phyloP scores from a whole-genome alignment of 1,140 invertebrate genomes.

The Pseudomyrmex concolor region DNA sequence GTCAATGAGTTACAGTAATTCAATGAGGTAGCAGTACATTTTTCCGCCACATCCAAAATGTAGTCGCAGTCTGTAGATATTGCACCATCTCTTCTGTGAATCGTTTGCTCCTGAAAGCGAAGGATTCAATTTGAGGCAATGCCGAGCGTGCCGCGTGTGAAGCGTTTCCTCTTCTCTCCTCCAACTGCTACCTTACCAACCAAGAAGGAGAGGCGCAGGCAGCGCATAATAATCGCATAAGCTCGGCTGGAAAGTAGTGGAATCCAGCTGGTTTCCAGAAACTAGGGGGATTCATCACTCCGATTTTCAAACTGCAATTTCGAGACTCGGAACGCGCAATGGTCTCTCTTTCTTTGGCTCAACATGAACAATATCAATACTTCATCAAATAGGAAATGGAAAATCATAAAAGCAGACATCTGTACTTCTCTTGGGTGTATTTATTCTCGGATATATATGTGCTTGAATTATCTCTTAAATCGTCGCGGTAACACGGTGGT shows the following conservation, averaged over 20 bases:
- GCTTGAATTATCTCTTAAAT: no score
- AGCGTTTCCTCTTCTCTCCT: slow-evolving; percentile 25
- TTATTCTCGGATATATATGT: no score
- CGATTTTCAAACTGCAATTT: slow-evolving; percentile 53
- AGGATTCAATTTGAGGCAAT: slow-evolving; percentile 60
- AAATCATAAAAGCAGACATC: not conserved
- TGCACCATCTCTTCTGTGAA: slow-evolving; percentile 47
- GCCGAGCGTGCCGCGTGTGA: slow-evolving; percentile 40
- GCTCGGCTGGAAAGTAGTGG: slow-evolving; percentile 49
- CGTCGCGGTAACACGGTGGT: no score
- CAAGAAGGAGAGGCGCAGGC: slow-evolving; percentile 42
- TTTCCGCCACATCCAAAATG: slow-evolving; percentile 38
- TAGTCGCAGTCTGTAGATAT: slow-evolving; percentile 45
- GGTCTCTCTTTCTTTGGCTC: not conserved
- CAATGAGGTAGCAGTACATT: slow-evolving; percentile 29
- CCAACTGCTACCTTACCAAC: slow-evolving; percentile 42
- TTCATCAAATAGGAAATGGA: not conserved
- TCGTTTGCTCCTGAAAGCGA: slow-evolving; percentile 49
- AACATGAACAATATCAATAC: slow-evolving; percentile 24
- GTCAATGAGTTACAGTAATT: not conserved
- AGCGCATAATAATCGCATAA: slow-evolving; percentile 62
- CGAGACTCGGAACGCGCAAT: not conserved
- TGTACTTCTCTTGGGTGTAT: not conserved
- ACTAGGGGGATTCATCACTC: slow-evolving; percentile 47
- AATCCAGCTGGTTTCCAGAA: slow-evolving; percentile 44